Conservation (phyloP, 92 coral and sea anemone genomes). For the Heliopora coerulea region DNA sequence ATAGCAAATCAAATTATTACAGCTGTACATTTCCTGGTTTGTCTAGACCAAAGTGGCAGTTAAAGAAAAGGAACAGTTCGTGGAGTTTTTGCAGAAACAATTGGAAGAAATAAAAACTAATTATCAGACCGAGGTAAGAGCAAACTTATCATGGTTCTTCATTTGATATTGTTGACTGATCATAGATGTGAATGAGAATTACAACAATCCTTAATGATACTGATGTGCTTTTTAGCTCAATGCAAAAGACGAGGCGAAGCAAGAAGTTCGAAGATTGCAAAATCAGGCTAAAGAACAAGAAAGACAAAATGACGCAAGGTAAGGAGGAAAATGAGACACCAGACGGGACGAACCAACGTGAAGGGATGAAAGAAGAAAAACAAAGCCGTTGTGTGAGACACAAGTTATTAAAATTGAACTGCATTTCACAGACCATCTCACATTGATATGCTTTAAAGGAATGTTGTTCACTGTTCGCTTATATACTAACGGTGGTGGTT, state of each 20-base stretch:
- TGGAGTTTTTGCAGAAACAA: constrained; percentile 91
- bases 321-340: not conserved
- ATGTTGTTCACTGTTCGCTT: not conserved
- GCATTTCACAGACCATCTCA: no score
- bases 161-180: not conserved
- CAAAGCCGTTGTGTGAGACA: no score
- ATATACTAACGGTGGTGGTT: not conserved
- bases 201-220: no score
- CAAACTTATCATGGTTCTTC: no score
- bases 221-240: constrained; percentile 50
- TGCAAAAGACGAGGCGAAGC: constrained; percentile 76
- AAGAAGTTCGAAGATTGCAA: constrained; percentile 85
- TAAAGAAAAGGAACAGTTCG: constrained; percentile 84
- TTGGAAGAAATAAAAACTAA: constrained; percentile 75
- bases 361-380: no score
- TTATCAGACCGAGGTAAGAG: constrained; percentile 74
- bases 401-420: no score
- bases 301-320: constrained; percentile 83
- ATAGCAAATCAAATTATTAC: no score
- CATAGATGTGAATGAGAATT: not conserved
- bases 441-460: no score
- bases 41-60: constrained; percentile 73
- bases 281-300: constrained; percentile 86
- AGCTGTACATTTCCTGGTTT: not conserved
- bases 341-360: no score